Evolutionary conservation across 2,888 invertebrate genomes (phyloP), one percentile per base, ranked within the genome.

Genomic region (Machimus rusticus): DNA sequence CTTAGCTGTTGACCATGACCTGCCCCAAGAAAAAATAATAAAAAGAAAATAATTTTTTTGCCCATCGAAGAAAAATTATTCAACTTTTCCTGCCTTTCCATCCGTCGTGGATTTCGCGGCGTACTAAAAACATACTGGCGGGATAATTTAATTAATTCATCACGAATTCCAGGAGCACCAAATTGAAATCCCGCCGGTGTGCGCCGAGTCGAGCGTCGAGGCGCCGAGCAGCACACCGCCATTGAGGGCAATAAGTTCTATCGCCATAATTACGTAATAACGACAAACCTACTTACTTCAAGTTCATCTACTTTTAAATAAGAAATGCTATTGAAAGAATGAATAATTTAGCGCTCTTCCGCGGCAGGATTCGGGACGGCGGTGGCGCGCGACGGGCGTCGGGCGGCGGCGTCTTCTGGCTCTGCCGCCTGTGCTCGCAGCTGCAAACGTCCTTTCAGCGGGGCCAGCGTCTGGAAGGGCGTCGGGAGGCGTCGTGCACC

Each of bases 281-380:
- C 81, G 81, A 81, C 81, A 81, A 81, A 81, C 81, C 81, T 81
- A 81, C 81, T 81, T 81, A 81, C 81, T 81, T 81, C 81, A 81
- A 81, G 81, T 81, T 81, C 81, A 81, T 55, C 81, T 81, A 81
- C 81, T 81, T 81, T 81, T 81, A 81, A 81, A 81, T 81, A 81
- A 81, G 81, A 51, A 81, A 81, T 81, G 81, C 81, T 81, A 81
- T 81, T 51, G 81, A 55, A 81, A 55, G 81, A 55, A 81, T 81
- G 81, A 81, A 81, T 81, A 81, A 81, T 81, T 81, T 81, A 81
- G 81, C 23, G 66, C 28, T 66, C 66, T 66, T 66, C 66, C 39
- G 43, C 19, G 78, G 23, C 39, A 23, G 23, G 77, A 77, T 77
- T 8, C 37, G 23, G 43, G 37, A 43, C 78, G 78, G 5, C 19